Evolutionary conservation across 2,888 invertebrate species (phyloP).

Genomic region (Saturnia japonica): DNA sequence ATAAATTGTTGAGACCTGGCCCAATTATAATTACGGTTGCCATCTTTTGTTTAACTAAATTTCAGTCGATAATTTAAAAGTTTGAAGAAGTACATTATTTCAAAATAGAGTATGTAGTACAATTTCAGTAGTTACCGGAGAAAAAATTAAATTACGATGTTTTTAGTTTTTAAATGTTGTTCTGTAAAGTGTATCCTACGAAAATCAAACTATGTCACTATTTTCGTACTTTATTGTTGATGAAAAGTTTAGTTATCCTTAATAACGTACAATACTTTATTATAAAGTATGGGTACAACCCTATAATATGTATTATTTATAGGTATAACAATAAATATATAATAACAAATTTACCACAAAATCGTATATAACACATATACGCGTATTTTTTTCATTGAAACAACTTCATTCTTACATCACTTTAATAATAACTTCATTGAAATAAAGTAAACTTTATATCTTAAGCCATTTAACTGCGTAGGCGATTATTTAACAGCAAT

Average conservation of each 20-base stretch:
- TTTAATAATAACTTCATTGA: background rate
- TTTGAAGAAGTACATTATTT: background rate
- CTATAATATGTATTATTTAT: too few relatives aligned
- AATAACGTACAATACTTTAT: background rate
- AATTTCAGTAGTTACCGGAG: background rate
- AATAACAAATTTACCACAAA: background rate
- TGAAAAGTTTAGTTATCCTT: too few relatives aligned
- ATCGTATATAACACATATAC: background rate
- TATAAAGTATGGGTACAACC: background rate
- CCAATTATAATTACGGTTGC: background rate
- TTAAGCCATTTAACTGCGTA: background rate
- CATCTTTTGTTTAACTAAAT: background rate
- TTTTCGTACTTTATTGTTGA: too few relatives aligned
- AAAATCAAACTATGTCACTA: background rate
- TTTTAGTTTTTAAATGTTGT: background rate
- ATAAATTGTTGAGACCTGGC: background rate
- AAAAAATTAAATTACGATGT: background rate
- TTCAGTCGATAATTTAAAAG: background rate
- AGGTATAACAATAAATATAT: background rate
- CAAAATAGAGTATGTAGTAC: background rate
- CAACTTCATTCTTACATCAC: background rate
- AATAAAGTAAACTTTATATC: background rate
- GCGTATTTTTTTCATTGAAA: background rate
- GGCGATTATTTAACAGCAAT: conserved; percentile 24
- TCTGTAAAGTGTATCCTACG: background rate